Evolutionary conservation across 2,797 vertebrate species (phyloP).

Genomic region (Bufotes viridis): DNA sequence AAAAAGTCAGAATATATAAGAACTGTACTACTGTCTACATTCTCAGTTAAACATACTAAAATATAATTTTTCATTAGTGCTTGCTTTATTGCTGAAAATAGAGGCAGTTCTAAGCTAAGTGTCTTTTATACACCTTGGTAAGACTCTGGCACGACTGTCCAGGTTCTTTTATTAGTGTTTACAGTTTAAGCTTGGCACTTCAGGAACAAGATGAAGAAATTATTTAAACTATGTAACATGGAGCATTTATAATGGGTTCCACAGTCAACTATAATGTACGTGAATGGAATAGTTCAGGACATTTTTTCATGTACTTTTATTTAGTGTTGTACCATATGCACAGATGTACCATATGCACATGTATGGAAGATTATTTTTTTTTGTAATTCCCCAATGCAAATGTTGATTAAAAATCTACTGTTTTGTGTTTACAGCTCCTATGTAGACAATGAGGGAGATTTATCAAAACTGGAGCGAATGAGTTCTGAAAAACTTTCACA

Average conservation of each 20-base stretch:
- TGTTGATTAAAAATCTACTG: no score
- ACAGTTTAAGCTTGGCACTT: background rate
- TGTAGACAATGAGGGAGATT: no score
- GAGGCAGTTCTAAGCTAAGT: background rate
- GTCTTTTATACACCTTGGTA: background rate
- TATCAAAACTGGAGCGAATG: no score
- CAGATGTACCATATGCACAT: no score
- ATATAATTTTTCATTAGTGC: conserved; percentile 41
- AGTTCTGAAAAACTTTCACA: no score
- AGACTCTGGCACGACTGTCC: background rate
- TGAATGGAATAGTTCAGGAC: background rate
- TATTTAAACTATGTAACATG: conserved; percentile 26
- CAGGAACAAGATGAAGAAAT: background rate
- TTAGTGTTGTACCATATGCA: background rate
- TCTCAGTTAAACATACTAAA: conserved; percentile 41
- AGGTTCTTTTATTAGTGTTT: conserved; percentile 12
- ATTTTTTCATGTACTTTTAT: background rate
- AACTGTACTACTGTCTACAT: conserved; percentile 54
- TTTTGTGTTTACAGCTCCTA: no score
- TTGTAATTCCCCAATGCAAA: no score
- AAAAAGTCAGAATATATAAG: conserved; percentile 34
- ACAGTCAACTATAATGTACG: background rate
- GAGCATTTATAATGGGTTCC: background rate
- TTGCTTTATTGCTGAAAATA: conserved; percentile 45
- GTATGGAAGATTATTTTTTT: no score